phyloP scores from a whole-genome alignment of 30 jellyfish, hydroid and myxozoan genomes.

The Turritopsis dohrnii region DNA sequence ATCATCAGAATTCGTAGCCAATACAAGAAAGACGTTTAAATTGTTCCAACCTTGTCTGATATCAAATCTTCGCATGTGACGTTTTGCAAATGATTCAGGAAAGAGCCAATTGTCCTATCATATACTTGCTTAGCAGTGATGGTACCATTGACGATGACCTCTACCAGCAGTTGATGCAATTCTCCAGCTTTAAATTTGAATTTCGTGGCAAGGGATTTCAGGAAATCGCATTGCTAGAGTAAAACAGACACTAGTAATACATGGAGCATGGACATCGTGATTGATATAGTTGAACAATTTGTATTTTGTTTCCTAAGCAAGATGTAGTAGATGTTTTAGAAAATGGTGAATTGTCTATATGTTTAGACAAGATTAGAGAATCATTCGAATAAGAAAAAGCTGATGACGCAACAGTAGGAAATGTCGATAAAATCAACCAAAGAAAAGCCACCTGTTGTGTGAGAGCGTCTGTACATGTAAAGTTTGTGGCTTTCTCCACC shows the following conservation, averaged over 20 bases:
- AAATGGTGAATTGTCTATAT: not conserved
- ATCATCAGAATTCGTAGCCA: not conserved
- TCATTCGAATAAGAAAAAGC: not conserved
- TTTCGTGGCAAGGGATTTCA: not conserved
- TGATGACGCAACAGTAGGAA: not conserved
- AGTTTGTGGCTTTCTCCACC: constrained; percentile 26
- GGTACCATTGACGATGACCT: constrained; percentile 34
- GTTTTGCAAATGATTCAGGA: constrained; percentile 21
- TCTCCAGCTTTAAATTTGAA: constrained; percentile 13
- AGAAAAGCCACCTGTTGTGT: constrained; percentile 19
- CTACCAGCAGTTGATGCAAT: not conserved
- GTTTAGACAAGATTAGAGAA: too few species aligned
- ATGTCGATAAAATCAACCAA: not conserved
- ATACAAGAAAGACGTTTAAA: not conserved
- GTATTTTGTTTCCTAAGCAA: too few species aligned
- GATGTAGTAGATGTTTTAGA: too few species aligned
- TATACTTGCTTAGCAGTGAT: constrained; percentile 5
- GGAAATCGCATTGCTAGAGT: constrained; percentile 26
- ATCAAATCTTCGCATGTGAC: constrained; percentile 33
- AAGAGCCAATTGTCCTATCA: constrained; percentile 18
- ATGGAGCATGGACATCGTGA: too few species aligned
- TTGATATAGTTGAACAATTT: too few species aligned
- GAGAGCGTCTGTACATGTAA: constrained; percentile 28
- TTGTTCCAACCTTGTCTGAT: not conserved
- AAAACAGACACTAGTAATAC: too few species aligned